These are phyloP conservation scores for Labrus mixtus DNA, from an alignment of 2,113 vertebrate species.

Conservation along the genomic window DNA sequence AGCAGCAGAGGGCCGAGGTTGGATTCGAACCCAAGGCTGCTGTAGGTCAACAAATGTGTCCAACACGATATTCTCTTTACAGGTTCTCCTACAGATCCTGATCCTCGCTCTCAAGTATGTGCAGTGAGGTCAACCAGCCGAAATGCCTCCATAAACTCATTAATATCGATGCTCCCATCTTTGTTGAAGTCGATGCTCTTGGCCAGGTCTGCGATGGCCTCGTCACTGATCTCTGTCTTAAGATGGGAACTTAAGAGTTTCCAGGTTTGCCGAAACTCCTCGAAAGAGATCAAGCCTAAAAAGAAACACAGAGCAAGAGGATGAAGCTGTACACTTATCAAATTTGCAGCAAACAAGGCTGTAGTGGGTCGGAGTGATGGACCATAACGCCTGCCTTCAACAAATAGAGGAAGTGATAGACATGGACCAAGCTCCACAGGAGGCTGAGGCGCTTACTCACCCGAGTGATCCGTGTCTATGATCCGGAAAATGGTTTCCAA, in stretches of 20 bases:
- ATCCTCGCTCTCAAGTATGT: constrained; percentile 5
- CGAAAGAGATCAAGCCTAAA: constrained; percentile 91
- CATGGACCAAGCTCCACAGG: too few species aligned
- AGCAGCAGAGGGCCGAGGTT: too few species aligned
- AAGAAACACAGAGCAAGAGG: background rate
- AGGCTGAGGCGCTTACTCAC: constrained; percentile 74
- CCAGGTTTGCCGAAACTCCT: constrained; percentile 94
- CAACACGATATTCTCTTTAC: too few species aligned
- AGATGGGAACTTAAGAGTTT: constrained; percentile 92
- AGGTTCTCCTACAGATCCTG: background rate
- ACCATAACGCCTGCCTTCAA: too few species aligned
- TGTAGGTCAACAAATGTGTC: too few species aligned
- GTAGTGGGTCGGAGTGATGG: background rate
- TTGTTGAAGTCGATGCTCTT: constrained; percentile 97
- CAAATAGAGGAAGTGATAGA: too few species aligned
- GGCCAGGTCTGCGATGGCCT: constrained; percentile 88
- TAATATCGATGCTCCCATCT: constrained; percentile 95
- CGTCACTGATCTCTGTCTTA: constrained; percentile 85
- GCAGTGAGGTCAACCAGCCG: constrained; percentile 86
- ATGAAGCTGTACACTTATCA: background rate
- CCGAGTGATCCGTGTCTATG: constrained; percentile 94
- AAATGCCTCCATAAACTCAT: constrained; percentile 97
- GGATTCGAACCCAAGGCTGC: too few species aligned
- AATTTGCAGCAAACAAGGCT: background rate
- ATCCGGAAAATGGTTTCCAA: constrained; percentile 95